These are phyloP conservation scores for Drosophila limbata DNA, from an alignment of 2,888 invertebrate genomes.

Conservation along the genomic window DNA sequence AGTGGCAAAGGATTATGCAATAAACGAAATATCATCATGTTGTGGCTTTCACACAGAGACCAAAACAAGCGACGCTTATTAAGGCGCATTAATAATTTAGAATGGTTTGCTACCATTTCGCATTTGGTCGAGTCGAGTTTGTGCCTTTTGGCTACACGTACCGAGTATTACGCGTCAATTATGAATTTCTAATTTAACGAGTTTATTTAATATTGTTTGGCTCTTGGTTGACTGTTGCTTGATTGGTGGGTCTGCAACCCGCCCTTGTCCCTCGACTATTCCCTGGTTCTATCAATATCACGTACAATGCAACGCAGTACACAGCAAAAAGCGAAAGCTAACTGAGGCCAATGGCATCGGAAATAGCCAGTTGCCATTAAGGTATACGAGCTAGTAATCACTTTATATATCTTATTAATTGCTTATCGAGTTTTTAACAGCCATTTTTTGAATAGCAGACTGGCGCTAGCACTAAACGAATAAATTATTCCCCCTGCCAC, in stretches of 20 bases:
- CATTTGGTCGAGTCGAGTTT: slow-evolving; percentile 22
- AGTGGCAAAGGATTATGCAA: slow-evolving; percentile 71
- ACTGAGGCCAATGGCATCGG: slow-evolving; percentile 80
- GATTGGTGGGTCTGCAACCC: background rate
- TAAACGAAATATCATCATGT: slow-evolving; percentile 73
- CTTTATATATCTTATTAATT: slow-evolving; percentile 52
- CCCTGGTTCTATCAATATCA: slow-evolving; percentile 58
- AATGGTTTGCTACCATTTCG: slow-evolving; percentile 69
- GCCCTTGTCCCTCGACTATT: slow-evolving; percentile 4
- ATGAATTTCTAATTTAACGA: slow-evolving; percentile 74
- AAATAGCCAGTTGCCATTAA: slow-evolving; percentile 50
- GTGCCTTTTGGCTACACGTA: slow-evolving; percentile 41
- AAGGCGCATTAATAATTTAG: slow-evolving; percentile 72
- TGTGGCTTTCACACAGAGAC: slow-evolving; percentile 47
- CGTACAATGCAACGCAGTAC: slow-evolving; percentile 50
- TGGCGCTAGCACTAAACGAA: slow-evolving; percentile 33
- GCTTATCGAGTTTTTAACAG: slow-evolving; percentile 19
- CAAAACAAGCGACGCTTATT: slow-evolving; percentile 62
- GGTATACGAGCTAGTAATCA: slow-evolving; percentile 20
- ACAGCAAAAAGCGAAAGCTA: slow-evolving; percentile 82
- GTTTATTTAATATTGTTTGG: slow-evolving; percentile 16
- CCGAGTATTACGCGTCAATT: slow-evolving; percentile 71
- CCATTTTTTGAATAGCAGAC: background rate
- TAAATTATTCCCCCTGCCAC: background rate
- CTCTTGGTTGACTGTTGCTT: too few species aligned